Percentiles rank a stretch among this genome's conserved stretches.
phyloP scores from a whole-genome alignment of 2,888 invertebrate species.

The Platynereis dumerilii region DNA sequence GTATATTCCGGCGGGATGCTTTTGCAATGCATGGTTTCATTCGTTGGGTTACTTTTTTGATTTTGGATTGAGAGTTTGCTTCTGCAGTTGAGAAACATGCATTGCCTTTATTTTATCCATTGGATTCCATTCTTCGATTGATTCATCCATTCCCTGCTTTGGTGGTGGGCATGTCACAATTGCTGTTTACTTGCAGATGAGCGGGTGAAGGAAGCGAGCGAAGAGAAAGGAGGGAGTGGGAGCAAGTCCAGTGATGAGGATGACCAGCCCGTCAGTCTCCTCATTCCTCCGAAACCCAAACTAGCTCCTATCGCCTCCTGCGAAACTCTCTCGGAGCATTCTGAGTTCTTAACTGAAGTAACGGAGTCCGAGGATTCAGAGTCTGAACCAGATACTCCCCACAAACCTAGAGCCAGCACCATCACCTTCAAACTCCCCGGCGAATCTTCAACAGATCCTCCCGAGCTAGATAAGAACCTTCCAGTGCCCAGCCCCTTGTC shows the following conservation, averaged over 20 bases:
- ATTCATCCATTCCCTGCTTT: no score
- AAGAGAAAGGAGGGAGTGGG: no score
- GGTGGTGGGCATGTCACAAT: no score
- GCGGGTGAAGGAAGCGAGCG: no score
- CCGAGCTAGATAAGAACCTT: conserved; percentile 9
- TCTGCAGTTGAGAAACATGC: no score
- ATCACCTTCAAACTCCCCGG: conserved; percentile 6
- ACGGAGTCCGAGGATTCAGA: conserved; percentile 24
- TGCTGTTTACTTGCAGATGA: no score
- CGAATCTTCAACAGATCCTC: conserved; percentile 28
- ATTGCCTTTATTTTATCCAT: no score
- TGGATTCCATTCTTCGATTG: no score
- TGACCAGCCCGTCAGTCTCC: conserved; percentile 22
- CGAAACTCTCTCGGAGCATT: conserved; percentile 57
- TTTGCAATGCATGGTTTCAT: background rate
- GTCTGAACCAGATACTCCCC: conserved; percentile 9
- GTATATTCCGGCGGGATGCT: conserved; percentile 3
- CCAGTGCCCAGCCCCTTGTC: conserved; percentile 21
- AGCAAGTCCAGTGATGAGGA: conserved; percentile 15
- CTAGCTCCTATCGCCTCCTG: conserved; percentile 63
- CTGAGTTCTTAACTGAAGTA: conserved; percentile 26
- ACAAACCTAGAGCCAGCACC: conserved; percentile 9
- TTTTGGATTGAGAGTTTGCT: no score
- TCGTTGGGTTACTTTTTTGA: no score
- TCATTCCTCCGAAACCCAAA: conserved; percentile 45